Evolutionary conservation across 2,113 vertebrate genomes (phyloP), one percentile per base, ranked within the genome.

Genomic region (Antidorcas marsupialis): DNA sequence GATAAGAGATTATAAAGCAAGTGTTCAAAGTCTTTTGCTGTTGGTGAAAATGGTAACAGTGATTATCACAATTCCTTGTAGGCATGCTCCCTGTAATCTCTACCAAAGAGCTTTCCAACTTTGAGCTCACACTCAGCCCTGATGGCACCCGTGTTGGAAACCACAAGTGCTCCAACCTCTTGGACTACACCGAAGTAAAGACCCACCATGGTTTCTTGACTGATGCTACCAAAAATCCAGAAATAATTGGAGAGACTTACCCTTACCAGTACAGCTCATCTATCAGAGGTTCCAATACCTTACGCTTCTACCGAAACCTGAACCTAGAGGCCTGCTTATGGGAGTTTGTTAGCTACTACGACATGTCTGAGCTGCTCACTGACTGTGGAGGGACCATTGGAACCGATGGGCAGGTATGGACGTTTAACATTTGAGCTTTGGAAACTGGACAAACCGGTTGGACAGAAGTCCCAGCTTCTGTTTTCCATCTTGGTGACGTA

Each of bases 21-120:
- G n/a, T 33, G 52, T 14, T 71, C 50, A 50, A 6, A 62, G 10
- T 16, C 57, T 36, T 71, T 64, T 39, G 60, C 60, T 82, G 3
- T 52, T 39, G 52, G 71, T 13, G 15, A 39, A 36, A 59, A 12
- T 25, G 19, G 5, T 60, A 53, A 79, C 27, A 23, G 16, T 55
- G 19, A 33, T 67, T 95, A 16, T 12, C 2, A 53, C n/a, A 8
- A 19, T 86, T 36, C 16, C 89, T 97, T 71, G 10, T 96, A 99
- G 99, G 99, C 47, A 99, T 99, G 99, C 98, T 99, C 9, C 99
- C 99, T 0, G 99, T 99, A 23, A 98, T 99, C 98, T 99, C 99
- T 91, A 99, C 99, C 3, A 99, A 99, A 19, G 99, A 99, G 27
- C 99, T 99, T 87, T 99, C 99, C 97, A 99, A 99, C 98, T 99